Percentiles rank a stretch among this genome's conserved stretches.
Evolutionary conservation across 1,140 invertebrate species (phyloP).

Genomic region (Formica selysi): DNA sequence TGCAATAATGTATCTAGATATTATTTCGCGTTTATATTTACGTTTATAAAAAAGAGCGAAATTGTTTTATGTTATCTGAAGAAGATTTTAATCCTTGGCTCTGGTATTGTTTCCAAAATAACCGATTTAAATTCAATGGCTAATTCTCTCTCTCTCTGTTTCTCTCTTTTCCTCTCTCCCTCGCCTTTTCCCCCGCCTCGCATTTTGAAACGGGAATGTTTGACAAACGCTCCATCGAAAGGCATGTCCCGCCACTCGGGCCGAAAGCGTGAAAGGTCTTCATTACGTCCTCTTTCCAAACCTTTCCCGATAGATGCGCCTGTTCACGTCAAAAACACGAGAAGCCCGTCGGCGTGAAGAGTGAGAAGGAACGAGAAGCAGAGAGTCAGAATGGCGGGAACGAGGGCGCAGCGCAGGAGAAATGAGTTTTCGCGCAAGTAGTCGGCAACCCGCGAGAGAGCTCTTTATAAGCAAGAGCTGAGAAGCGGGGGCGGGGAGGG

Average conservation of each 20-base stretch:
- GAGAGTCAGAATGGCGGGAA: not conserved
- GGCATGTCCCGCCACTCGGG: slow-evolving; percentile 31
- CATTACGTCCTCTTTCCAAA: slow-evolving; percentile 40
- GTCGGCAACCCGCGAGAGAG: slow-evolving; percentile 60
- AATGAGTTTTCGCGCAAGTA: slow-evolving; percentile 73
- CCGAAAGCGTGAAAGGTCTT: slow-evolving; percentile 46
- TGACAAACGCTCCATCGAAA: slow-evolving; percentile 56
- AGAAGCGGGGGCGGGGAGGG: not conserved
- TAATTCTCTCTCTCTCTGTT: not conserved
- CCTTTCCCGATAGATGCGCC: slow-evolving; percentile 56
- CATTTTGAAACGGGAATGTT: slow-evolving; percentile 52
- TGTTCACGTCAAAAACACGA: slow-evolving; percentile 65
- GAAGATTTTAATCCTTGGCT: not conserved
- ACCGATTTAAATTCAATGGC: slow-evolving; percentile 33
- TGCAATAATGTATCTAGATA: not conserved
- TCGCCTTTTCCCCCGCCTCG: not conserved
- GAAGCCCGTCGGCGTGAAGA: not conserved
- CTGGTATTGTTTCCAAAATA: slow-evolving; percentile 1
- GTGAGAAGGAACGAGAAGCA: not conserved
- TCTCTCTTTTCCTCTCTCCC: not conserved
- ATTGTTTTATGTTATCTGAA: not conserved
- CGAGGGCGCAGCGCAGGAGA: slow-evolving; percentile 37
- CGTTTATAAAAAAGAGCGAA: not conserved
- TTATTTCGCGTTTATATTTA: not conserved
- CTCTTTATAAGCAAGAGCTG: slow-evolving; percentile 57